Percentiles rank a stretch among this genome's conserved stretches.
These are phyloP conservation scores for Micronisus gabar DNA, from an alignment of 2,113 vertebrate genomes.

Conservation along the genomic window DNA sequence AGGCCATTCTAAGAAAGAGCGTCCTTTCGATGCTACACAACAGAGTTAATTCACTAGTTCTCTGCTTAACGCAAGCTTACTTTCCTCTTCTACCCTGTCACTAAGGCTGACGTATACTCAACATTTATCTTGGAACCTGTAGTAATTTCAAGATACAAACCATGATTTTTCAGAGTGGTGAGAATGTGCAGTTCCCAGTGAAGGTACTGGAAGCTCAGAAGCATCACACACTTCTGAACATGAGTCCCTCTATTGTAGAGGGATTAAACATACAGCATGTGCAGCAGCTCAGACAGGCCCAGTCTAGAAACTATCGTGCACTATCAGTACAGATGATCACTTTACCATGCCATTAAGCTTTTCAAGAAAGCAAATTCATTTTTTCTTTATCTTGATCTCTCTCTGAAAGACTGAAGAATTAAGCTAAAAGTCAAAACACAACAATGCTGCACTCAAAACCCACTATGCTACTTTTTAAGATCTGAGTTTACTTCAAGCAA, in stretches of 20 bases:
- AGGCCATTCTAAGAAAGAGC: not conserved
- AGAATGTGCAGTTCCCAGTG: not conserved
- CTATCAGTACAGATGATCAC: not conserved
- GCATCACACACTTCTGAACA: not conserved
- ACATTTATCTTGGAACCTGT: not conserved
- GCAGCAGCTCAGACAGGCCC: not conserved
- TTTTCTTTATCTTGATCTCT: not conserved
- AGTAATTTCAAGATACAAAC: not conserved
- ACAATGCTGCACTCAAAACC: not conserved
- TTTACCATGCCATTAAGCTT: not conserved
- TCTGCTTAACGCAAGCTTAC: not conserved
- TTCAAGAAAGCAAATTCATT: not conserved
- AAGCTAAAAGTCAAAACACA: not conserved
- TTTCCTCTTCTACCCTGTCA: not conserved
- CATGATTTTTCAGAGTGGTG: not conserved
- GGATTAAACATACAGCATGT: not conserved
- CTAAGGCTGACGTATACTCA: rapidly evolving
- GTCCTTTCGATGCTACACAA: not conserved
- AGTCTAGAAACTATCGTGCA: not conserved
- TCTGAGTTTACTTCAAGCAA: not conserved
- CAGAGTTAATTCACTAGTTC: not conserved
- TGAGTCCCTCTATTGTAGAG: not conserved
- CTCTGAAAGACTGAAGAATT: not conserved
- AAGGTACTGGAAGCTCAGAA: not conserved
- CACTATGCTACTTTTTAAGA: not conserved